Evolutionary conservation across 2,888 invertebrate species (phyloP), one percentile per base, ranked within the genome.

Genomic region (Lasioglossum oenotherae): DNA sequence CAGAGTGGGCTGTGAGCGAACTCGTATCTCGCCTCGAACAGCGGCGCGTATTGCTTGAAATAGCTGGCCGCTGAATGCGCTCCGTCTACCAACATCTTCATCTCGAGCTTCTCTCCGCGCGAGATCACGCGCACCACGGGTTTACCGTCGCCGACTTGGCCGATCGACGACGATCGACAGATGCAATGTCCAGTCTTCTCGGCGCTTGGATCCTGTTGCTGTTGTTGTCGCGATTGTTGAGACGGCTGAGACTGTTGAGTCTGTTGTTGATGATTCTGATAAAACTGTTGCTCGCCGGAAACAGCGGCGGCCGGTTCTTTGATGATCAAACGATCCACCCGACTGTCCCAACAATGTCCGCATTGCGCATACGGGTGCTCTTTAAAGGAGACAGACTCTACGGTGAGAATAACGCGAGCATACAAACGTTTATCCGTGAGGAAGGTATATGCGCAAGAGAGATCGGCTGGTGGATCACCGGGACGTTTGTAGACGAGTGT

Each of bases 1-100:
- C 98, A 98, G 0, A 98, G 95, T 0, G 98, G 98, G 1, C 98
- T 98, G 91, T 98, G 98, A 1, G 98, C 98, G 93, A 98, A 98
- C 94, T 98, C 98, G 94, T 98, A 99, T 8, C 97, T 96, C 0
- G 98, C 98, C 94, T 98, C 97, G 93, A 98, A 98, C 6, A 98
- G 96, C 0, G 98, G 97, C 57, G 97, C 96, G 4, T 97, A 96
- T 92, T 98, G 98, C 94, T 98, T 98, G 95, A 98, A 98, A 95
- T 98, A 98, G 78, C 98, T 98, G 0, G 97, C 96, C 0, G 98
- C 98, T 4, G 98, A 98, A 92, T 98, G 98, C 23, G 97, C 97
- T 23, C 97, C 97, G 92, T 98, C 98, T 0, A 98, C 97, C 67
- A 98, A 97, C 89, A 98, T 96, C 93, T 98, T 98, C 23, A 98